Conservation (phyloP, 2,888 invertebrate genomes). For the Frankliniella fusca region DNA sequence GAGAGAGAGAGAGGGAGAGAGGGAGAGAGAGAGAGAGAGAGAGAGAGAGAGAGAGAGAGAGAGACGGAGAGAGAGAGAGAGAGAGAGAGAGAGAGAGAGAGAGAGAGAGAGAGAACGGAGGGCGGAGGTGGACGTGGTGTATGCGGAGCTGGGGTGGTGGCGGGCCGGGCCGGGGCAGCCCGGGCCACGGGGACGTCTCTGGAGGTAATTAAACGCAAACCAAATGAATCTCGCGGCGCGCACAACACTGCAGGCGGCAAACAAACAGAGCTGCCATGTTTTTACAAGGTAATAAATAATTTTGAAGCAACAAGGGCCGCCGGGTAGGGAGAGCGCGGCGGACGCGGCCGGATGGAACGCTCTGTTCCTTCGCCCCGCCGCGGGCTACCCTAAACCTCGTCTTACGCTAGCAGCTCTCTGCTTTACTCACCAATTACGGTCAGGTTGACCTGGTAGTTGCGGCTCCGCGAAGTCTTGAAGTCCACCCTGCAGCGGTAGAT, state of each 20-base stretch:
- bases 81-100: no score
- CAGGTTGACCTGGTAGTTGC: conserved; percentile 53
- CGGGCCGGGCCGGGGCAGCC: not conserved
- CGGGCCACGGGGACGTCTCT: not conserved
- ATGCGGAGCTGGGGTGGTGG: not conserved
- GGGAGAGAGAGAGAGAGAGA: no score
- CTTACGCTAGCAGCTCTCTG: not conserved
- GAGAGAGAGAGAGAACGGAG: not conserved
- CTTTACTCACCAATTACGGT: conserved; percentile 51
- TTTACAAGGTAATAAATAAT: conserved; percentile 25
- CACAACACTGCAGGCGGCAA: not conserved
- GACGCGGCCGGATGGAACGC: not conserved
- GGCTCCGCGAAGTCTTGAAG: conserved; percentile 53
- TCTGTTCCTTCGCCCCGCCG: not conserved
- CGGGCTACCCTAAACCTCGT: not conserved
- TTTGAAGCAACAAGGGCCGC: not conserved
- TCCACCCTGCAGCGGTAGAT: conserved; percentile 54
- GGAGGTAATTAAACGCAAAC: conserved; percentile 18
- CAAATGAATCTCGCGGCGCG: conserved; percentile 23
- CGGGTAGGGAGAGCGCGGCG: not conserved
- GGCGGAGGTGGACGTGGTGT: not conserved
- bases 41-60: no score
- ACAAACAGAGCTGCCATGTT: conserved; percentile 4
- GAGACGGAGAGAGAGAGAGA: no score
- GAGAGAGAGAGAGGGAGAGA: no score